These are phyloP conservation scores for Heliopora coerulea DNA, from an alignment of 92 coral and sea anemone species.

Conservation along the genomic window DNA sequence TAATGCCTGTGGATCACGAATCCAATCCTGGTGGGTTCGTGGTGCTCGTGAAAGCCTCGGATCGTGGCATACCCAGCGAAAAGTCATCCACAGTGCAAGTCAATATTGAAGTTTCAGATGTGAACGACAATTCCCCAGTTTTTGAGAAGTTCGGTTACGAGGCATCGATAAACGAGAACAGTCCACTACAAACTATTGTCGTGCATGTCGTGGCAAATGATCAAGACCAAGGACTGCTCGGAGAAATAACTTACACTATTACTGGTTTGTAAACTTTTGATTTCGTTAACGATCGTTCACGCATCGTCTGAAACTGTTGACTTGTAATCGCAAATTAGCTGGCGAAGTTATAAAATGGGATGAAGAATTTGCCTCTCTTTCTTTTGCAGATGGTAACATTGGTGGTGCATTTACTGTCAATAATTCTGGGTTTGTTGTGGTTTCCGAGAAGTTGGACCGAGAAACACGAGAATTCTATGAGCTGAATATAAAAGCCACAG, in stretches of 20 bases:
- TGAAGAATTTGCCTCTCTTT: not conserved
- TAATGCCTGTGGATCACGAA: constrained; percentile 76
- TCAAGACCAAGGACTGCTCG: constrained; percentile 81
- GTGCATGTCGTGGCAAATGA: constrained; percentile 76
- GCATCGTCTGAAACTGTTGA: too few species aligned
- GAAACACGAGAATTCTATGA: constrained; percentile 76
- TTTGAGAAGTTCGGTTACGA: constrained; percentile 82
- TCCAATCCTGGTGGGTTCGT: constrained; percentile 78
- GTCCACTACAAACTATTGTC: constrained; percentile 55
- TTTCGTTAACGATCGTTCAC: too few species aligned
- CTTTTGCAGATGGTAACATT: constrained; percentile 67
- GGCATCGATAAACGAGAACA: constrained; percentile 71
- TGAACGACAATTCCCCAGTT: constrained; percentile 85
- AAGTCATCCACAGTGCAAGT: constrained; percentile 66
- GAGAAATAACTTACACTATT: constrained; percentile 67
- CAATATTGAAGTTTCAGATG: constrained; percentile 81
- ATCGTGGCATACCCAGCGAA: constrained; percentile 86
- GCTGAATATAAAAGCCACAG: constrained; percentile 74
- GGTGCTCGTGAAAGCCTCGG: constrained; percentile 71
- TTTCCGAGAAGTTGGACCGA: constrained; percentile 78
- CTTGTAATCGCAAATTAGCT: not conserved
- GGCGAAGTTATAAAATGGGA: not conserved
- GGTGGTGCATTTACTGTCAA: constrained; percentile 66
- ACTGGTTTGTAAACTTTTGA: constrained; percentile 66
- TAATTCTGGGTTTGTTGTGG: constrained; percentile 73